A percentile compares a stretch with the other conserved stretches of the same genome.
phyloP scores from a whole-genome alignment of 2,797 vertebrate species.

The Gorsachius magnificus region DNA sequence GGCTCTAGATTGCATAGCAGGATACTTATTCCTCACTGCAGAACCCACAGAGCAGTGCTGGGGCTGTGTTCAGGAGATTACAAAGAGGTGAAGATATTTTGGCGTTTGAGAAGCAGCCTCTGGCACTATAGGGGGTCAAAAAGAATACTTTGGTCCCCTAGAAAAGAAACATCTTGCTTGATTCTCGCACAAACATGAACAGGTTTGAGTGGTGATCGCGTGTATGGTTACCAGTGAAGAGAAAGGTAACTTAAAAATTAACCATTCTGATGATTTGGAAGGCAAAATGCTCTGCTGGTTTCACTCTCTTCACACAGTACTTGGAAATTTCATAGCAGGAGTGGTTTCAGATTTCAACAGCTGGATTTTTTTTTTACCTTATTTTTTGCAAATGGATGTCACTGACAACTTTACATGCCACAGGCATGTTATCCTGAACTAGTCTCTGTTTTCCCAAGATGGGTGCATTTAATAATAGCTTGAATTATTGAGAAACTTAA shows the following conservation, averaged over 20 bases:
- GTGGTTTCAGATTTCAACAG: background rate
- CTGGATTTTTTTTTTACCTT: background rate
- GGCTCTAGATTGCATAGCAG: fast-evolving
- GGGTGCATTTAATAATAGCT: background rate
- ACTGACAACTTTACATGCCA: background rate
- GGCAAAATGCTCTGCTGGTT: background rate
- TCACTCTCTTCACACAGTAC: background rate
- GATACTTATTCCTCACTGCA: background rate
- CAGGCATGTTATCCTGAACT: background rate
- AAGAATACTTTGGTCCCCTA: background rate
- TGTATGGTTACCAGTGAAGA: background rate
- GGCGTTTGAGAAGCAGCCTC: background rate
- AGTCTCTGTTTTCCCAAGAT: background rate
- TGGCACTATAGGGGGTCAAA: background rate
- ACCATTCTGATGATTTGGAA: background rate
- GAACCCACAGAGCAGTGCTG: background rate
- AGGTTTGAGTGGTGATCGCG: background rate
- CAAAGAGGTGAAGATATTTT: background rate
- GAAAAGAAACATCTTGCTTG: background rate
- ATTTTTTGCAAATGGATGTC: background rate
- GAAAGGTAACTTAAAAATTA: background rate
- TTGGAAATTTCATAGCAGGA: background rate
- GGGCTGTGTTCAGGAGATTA: background rate
- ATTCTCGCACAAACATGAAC: background rate
- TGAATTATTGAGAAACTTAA: background rate